phyloP scores from a whole-genome alignment of 2,113 vertebrate species.

The Calyptomena viridis region DNA sequence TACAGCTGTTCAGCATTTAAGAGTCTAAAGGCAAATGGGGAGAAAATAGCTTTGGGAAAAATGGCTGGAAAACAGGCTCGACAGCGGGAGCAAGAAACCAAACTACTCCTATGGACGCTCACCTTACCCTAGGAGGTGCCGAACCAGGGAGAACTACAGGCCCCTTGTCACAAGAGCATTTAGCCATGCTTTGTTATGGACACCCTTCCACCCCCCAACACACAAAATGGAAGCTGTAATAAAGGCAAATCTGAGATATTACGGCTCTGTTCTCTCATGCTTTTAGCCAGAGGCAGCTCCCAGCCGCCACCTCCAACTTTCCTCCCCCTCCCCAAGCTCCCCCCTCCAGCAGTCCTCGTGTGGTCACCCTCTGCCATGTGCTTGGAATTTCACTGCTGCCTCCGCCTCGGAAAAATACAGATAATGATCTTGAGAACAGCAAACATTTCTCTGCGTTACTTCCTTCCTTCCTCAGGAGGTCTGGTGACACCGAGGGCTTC shows the following conservation, averaged over 20 bases:
- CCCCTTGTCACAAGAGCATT: not conserved
- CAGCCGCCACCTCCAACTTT: not conserved
- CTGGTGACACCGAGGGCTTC: conserved; percentile 71
- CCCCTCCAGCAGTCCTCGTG: conserved; percentile 31
- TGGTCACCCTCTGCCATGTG: conserved; percentile 20
- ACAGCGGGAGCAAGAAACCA: conserved; percentile 29
- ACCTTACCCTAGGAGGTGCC: not conserved
- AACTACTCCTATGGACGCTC: not conserved
- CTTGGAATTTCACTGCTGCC: conserved; percentile 61
- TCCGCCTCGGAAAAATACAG: conserved; percentile 59
- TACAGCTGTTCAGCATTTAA: conserved; percentile 33
- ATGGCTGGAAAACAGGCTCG: conserved; percentile 44
- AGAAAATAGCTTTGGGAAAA: conserved; percentile 26
- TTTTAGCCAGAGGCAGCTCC: conserved; percentile 3
- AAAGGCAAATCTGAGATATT: conserved; percentile 60
- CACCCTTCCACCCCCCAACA: not conserved
- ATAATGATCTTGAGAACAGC: conserved; percentile 70
- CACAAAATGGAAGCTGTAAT: conserved; percentile 56
- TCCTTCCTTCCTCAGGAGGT: conserved; percentile 78
- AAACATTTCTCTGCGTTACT: conserved; percentile 65
- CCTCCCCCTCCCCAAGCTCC: conserved; percentile 1
- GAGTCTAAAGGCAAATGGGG: conserved; percentile 46
- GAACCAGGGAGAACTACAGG: not conserved
- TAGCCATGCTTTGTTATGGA: not conserved
- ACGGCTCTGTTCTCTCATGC: conserved; percentile 24